These are phyloP conservation scores for Ascaphus truei DNA, from an alignment of 2,113 vertebrate species.

Conservation along the genomic window DNA sequence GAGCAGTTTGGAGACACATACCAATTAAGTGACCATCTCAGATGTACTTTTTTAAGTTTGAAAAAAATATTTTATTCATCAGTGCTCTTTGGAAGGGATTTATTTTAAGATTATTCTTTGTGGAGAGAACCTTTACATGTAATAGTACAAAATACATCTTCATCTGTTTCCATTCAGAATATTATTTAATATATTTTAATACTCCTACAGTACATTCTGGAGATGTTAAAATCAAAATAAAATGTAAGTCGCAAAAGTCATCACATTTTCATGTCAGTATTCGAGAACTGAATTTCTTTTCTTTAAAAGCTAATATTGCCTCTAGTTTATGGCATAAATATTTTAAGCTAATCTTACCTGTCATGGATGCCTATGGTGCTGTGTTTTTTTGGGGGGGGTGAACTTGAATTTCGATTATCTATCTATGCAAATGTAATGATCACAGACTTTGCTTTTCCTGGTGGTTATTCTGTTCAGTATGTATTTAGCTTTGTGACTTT, in stretches of 20 bases:
- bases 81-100: no score
- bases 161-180: background rate
- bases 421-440: background rate
- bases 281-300: background rate
- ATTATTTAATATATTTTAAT: no score
- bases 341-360: background rate
- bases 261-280: constrained; percentile 9
- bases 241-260: background rate
- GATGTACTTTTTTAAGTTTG: no score
- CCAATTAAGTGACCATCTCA: no score
- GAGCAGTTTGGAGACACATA: no score
- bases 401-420: background rate
- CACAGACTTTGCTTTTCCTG: background rate
- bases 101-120: background rate
- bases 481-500: background rate
- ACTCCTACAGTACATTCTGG: no score
- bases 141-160: background rate
- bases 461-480: background rate
- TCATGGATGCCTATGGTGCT: background rate
- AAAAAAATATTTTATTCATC: no score
- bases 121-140: no score
- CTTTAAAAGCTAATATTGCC: background rate
- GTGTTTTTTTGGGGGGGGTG: background rate
- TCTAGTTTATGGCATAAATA: background rate
- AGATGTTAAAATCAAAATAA: no score